phyloP scores from a whole-genome alignment of 2,113 vertebrate genomes.

The Pituophis catenifer region DNA sequence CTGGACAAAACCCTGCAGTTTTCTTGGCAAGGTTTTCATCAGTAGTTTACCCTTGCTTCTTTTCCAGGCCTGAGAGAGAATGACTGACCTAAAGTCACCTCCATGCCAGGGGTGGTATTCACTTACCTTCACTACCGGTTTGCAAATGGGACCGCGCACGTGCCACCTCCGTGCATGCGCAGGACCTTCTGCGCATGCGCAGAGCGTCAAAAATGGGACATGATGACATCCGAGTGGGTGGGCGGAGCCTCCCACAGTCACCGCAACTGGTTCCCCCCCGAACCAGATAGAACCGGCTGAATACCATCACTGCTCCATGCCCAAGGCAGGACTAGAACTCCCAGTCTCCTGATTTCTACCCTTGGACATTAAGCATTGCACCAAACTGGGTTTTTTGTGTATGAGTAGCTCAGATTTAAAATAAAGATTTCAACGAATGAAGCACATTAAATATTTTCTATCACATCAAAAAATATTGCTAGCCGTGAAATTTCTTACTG shows the following conservation, averaged over 20 bases:
- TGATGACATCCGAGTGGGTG: too few relatives aligned
- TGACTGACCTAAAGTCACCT: background rate
- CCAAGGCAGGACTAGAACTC: background rate
- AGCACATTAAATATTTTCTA: background rate
- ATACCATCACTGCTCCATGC: background rate
- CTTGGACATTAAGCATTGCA: background rate
- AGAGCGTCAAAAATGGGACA: too few relatives aligned
- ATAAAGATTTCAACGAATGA: background rate
- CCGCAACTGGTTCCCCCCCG: too few relatives aligned
- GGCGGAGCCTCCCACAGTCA: too few relatives aligned
- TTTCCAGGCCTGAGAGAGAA: background rate
- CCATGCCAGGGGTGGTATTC: background rate
- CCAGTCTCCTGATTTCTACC: background rate
- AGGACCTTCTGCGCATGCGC: too few relatives aligned
- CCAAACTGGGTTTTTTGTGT: background rate
- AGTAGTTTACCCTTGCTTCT: background rate
- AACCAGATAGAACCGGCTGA: too few relatives aligned
- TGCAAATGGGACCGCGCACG: too few relatives aligned
- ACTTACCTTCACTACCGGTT: too few relatives aligned
- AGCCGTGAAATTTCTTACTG: background rate
- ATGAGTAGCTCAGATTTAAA: background rate
- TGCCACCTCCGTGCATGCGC: too few relatives aligned
- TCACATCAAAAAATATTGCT: background rate
- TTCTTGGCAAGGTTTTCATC: background rate
- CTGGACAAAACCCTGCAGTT: background rate